Evolutionary conservation across 2,797 vertebrate genomes (phyloP).

Genomic region (Catamblyrhynchus diadema): DNA sequence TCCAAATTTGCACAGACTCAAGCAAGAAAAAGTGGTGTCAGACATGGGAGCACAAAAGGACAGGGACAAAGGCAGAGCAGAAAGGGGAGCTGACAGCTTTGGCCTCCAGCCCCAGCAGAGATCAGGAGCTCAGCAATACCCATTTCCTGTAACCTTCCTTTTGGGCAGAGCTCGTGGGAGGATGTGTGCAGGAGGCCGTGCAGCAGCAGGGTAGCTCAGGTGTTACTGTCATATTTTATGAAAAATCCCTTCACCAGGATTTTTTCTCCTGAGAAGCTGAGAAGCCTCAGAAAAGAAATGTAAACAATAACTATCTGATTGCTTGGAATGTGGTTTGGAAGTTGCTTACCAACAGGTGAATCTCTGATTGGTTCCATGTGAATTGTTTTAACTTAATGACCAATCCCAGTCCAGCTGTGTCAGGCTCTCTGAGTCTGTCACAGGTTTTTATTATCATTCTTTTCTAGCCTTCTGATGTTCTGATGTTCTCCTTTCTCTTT

Average conservation of each 20-base stretch:
- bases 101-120: neutral
- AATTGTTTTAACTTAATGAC: neutral
- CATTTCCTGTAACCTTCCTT: no score
- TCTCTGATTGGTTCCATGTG: neutral
- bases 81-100: neutral
- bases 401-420: neutral
- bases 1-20: neutral
- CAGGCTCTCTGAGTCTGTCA: neutral
- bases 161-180: neutral
- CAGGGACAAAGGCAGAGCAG: neutral
- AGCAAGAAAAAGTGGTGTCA: neutral
- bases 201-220: neutral
- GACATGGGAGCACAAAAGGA: neutral
- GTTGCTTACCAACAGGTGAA: neutral
- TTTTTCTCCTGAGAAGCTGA: neutral
- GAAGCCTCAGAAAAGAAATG: neutral
- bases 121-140: neutral
- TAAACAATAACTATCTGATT: neutral
- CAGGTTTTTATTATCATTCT: neutral
- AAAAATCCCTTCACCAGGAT: neutral
- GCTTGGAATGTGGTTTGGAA: neutral
- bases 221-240: neutral
- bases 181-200: neutral
- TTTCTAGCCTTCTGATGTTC: neutral
- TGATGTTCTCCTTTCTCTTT: neutral